Base-by-base conservation (phyloP, 2,113 vertebrate species). In the Tyto alba region DNA sequence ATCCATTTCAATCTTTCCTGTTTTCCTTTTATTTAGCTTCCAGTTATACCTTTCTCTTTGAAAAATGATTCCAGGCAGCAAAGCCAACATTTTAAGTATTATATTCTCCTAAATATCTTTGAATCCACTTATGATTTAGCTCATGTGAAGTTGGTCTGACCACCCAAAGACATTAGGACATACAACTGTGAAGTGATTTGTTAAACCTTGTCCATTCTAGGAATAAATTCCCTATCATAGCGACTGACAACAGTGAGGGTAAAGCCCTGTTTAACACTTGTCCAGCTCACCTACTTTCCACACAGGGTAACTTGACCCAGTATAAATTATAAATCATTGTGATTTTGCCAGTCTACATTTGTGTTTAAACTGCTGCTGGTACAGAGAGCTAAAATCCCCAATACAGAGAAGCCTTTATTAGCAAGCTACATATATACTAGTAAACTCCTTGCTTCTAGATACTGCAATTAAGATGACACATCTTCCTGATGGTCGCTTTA, bases 221-320 rank as follows among this genome's bases (percentile, higher is more conserved):
- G 80, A 89, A 72, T 38, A 90, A 92, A 64, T 75, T 66, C 74
- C 34, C 73, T 41, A 4, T 91, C 64, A 50, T 0, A 85, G 55
- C 36, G 87, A 55, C 3, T 0, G 0, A 34, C 21, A 80, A 43
- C 47, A 83, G 76, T 4, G 29, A 79, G 69, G 77, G 41, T 60
- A 77, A 89, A 85, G 73, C 64, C 55, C 84, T 77, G 50, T 87
- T 88, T 76, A 77, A 89, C 84, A 66, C 71, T 82, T 69, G 77
- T 41, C 48, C 89, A 77, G 95, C 91, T 97, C 93, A 94, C 80
- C 92, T 80, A 29, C 38, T 87, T 88, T 90, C 74, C 87, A 78
- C 0, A 2, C 69, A 79, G 45, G 17, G 92, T 89, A 96, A 95
- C 77, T 38, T 63, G 74, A 95, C 81, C 71, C 67, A 25, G n/a